Evolutionary conservation across 2,113 vertebrate genomes (phyloP), one percentile per base, ranked within the genome.

Genomic region (Ahaetulla prasina): DNA sequence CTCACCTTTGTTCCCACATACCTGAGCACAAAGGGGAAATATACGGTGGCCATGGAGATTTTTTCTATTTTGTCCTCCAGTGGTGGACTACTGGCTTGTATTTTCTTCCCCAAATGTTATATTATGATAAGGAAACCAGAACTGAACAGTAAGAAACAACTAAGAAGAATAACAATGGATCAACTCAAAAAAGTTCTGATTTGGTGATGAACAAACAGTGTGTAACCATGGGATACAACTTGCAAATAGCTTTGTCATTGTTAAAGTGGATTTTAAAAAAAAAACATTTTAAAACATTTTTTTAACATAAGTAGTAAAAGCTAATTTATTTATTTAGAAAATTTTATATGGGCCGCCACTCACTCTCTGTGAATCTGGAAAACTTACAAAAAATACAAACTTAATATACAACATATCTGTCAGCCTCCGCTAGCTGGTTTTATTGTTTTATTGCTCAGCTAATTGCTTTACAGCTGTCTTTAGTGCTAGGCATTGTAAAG

Each of bases 1-100:
- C 1, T 89, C 5, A 27, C 88, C 12, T 89, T 89, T 45, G 23
- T 89, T 45, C 35, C 88, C 27, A 57, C 88, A 23, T 89, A 89
- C 88, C 8, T 89, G 10, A 98, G 97, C 93, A 97, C 97, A 25
- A 97, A 87, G n/a, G 63, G 63, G n/a, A 74, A 74, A 74, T 74
- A 74, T 74, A 39, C 1, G 1, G 68, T 80, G 68, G 68, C 35
- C 2, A 8, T 80, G 16, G n/a, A 80, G n/a, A 39, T 80, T 8
- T 80, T 80, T 8, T 80, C 68, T 3, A 74, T 74, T 35, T 74
- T 74, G 68, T 74, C 5, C n/a, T 74, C 68, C 16, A 74, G n/a
- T 74, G 16, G 68, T 74, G 68, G 68, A 8, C 16, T 74, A n/a
- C 16, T 74, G 68, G 6, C n/a, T 35, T 74, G n/a, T 74, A 74